A percentile compares a stretch with the other conserved stretches of the same genome.
Evolutionary conservation across 2,888 invertebrate species (phyloP).

Genomic region (Ophonus ardosiacus): DNA sequence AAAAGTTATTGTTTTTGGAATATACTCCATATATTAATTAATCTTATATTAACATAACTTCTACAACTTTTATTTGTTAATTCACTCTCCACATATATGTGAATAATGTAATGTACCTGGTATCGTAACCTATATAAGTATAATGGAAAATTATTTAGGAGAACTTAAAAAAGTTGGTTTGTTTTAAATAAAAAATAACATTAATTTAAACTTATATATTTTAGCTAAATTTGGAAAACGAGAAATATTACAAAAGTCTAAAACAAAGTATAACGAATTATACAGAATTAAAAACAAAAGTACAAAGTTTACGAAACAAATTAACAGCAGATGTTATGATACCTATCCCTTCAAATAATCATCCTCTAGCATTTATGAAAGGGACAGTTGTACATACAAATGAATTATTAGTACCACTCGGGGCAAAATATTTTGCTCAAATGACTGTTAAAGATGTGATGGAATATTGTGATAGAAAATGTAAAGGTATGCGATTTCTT

Average conservation of each 20-base stretch:
- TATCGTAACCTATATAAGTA: neutral
- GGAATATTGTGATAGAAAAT: slow-evolving; percentile 45
- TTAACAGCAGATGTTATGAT: slow-evolving; percentile 38
- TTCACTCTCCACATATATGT: too few relatives aligned
- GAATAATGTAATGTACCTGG: too few relatives aligned
- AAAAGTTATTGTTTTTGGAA: too few relatives aligned
- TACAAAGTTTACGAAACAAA: slow-evolving; percentile 33
- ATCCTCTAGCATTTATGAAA: slow-evolving; percentile 49
- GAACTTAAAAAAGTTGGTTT: slow-evolving; percentile 6
- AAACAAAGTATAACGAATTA: slow-evolving; percentile 33
- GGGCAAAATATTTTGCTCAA: slow-evolving; percentile 43
- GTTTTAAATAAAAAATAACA: neutral
- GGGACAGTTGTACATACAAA: slow-evolving; percentile 53
- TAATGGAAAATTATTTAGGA: slow-evolving; percentile 12
- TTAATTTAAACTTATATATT: neutral
- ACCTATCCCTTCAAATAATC: slow-evolving; percentile 40
- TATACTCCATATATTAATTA: too few relatives aligned
- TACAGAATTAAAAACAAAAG: neutral
- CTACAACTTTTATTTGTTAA: too few relatives aligned
- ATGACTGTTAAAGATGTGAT: slow-evolving; percentile 46
- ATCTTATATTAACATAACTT: too few relatives aligned
- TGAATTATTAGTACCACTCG: slow-evolving; percentile 47
- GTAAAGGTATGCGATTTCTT: slow-evolving; percentile 4
- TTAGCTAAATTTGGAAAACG: slow-evolving; percentile 18
- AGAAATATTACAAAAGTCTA: neutral